Base-by-base conservation (phyloP, 2,888 invertebrate species). In the Tiliacea citrago region DNA sequence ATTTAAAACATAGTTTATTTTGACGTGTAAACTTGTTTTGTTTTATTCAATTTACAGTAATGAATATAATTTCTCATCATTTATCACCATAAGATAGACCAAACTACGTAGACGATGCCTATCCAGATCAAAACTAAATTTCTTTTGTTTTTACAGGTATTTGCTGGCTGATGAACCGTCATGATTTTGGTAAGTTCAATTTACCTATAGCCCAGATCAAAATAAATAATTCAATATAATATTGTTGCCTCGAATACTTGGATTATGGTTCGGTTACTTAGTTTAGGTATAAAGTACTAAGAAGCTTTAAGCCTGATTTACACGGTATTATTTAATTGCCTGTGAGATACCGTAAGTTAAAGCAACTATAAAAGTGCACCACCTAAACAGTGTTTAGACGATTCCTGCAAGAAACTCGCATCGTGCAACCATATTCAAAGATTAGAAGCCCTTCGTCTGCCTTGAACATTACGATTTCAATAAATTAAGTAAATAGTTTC, bases 141-240 rank as follows among this genome's bases (percentile, higher is more conserved):
- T 45, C 12, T 45, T 57, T 68, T 42, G 39, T 29, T 58, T 66
- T 77, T 39, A 1, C 84, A 86, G 86, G 85, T 82, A 68, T 39
- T 24, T 9, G 0, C 39, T 47, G 24, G 67, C 73, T 47, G 76
- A 82, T 73, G 47, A 74, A 24, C 66, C 82, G 67, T 86, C 70
- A 86, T 86, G 86, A 86, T 85, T 81, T 69, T 49, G 83, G 86
- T 86, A 71, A 86, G 86, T 71, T 12, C n/a, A n/a, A n/a, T n/a
- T 12, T 68, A 29, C 29, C 29, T 29, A 29, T 3, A 29, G 29
- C 29, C 29, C 29, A 29, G 29, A 29, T 29, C 29, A 29, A 29
- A n/a, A n/a, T n/a, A n/a, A n/a, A n/a, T n/a, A n/a, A n/a, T n/a
- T n/a, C n/a, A n/a, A n/a, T n/a, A n/a, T n/a, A n/a, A n/a, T n/a